A percentile compares a stretch with the other conserved stretches of the same genome.
Evolutionary conservation across 2,888 invertebrate species (phyloP).

Genomic region (Tetragonisca angustula): DNA sequence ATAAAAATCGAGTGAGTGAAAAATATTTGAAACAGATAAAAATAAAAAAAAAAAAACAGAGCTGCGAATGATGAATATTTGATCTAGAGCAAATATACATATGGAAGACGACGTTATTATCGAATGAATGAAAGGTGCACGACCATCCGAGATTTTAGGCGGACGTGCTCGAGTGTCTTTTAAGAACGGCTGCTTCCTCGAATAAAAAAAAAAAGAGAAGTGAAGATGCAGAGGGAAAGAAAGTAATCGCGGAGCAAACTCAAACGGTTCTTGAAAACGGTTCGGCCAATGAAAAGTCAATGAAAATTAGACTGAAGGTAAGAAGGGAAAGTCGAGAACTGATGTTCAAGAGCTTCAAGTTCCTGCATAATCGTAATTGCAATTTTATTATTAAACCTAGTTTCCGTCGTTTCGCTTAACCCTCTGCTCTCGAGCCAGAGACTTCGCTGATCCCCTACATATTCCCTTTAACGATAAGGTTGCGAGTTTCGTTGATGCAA

Average conservation of each 20-base stretch:
- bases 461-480: too few species aligned
- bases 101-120: neutral
- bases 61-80: too few species aligned
- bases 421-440: neutral
- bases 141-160: neutral
- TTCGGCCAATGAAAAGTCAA: neutral
- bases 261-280: neutral
- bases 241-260: neutral
- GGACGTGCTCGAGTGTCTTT: neutral
- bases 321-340: neutral
- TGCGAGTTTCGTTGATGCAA: too few species aligned
- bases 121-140: neutral
- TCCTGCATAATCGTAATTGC: neutral
- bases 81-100: neutral
- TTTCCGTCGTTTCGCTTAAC: neutral
- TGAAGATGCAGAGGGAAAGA: neutral
- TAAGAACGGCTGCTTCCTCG: neutral
- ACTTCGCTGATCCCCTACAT: too few species aligned
- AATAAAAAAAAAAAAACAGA: too few species aligned
- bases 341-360: neutral
- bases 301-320: neutral
- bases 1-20: too few species aligned
- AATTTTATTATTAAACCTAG: neutral
- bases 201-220: neutral
- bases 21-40: too few species aligned